These are phyloP conservation scores for Coptodon rendalli DNA, from an alignment of 2,113 vertebrate genomes.

Conservation along the genomic window DNA sequence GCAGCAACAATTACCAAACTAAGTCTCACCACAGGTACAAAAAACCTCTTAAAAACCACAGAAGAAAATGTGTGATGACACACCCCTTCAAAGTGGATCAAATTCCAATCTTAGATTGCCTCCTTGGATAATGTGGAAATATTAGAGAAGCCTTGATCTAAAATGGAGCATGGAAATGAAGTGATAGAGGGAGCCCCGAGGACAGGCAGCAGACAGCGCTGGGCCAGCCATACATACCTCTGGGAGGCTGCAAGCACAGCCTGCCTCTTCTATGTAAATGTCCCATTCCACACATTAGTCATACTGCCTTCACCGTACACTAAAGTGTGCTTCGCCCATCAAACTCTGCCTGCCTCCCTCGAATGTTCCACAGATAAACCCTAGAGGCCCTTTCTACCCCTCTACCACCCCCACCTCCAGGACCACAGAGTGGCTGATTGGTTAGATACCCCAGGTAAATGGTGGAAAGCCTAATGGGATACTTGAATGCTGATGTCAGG, in stretches of 20 bases:
- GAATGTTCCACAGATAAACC: slow-evolving; percentile 68
- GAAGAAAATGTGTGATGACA: slow-evolving; percentile 8
- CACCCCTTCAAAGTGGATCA: slow-evolving; percentile 69
- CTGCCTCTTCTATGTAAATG: slow-evolving; percentile 72
- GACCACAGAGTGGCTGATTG: slow-evolving; percentile 56
- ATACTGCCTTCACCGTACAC: slow-evolving; percentile 65
- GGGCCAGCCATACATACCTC: slow-evolving; percentile 63
- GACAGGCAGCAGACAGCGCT: slow-evolving; percentile 62
- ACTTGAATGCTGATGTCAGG: slow-evolving; percentile 55
- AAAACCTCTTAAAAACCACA: background rate
- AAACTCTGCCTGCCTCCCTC: slow-evolving; percentile 60
- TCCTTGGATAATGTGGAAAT: slow-evolving; percentile 73
- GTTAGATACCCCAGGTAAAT: slow-evolving; percentile 59
- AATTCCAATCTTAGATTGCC: slow-evolving; percentile 75
- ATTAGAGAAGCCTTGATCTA: slow-evolving; percentile 74
- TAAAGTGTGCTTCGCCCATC: slow-evolving; percentile 66
- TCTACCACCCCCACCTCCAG: slow-evolving; percentile 31
- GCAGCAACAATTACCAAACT: background rate
- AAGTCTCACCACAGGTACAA: slow-evolving; percentile 37
- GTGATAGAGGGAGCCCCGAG: slow-evolving; percentile 68
- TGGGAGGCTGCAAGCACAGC: slow-evolving; percentile 61
- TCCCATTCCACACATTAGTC: slow-evolving; percentile 72
- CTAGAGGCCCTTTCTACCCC: slow-evolving; percentile 53
- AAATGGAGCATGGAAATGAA: slow-evolving; percentile 76
- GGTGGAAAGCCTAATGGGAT: slow-evolving; percentile 46